Evolutionary conservation across 2,797 vertebrate species (phyloP).

Genomic region (Cyclopterus lumpus): DNA sequence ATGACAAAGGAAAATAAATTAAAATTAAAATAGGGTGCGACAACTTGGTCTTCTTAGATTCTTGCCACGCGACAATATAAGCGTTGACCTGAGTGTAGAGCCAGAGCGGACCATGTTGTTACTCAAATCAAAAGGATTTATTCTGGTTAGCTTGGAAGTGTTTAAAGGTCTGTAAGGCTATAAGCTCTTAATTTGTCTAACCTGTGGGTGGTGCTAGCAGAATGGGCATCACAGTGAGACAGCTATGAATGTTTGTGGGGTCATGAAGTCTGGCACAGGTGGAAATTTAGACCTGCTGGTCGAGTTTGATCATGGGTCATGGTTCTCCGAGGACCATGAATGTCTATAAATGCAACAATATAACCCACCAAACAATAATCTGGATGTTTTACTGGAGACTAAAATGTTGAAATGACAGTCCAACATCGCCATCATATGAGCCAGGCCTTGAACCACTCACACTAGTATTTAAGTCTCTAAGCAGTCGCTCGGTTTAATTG

Average conservation of each 20-base stretch:
- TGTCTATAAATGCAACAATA: not conserved
- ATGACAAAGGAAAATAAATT: not conserved
- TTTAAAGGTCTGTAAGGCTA: not conserved
- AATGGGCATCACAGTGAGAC: not conserved
- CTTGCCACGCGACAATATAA: not conserved
- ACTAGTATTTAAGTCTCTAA: not conserved
- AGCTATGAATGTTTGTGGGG: not conserved
- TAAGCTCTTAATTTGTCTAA: not conserved
- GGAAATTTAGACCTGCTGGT: not conserved
- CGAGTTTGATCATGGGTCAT: not conserved
- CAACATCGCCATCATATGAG: not conserved
- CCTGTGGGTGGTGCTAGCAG: not conserved
- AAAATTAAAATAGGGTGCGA: not conserved
- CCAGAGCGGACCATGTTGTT: not conserved
- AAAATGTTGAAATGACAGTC: not conserved
- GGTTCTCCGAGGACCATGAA: not conserved
- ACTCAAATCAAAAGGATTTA: not conserved
- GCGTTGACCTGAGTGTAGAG: conserved; percentile 5
- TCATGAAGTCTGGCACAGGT: not conserved
- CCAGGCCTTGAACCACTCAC: not conserved
- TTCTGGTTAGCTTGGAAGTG: not conserved
- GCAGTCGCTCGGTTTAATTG: not conserved
- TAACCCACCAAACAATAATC: not conserved
- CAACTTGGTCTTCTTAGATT: not conserved
- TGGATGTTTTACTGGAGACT: not conserved